Base-by-base conservation (phyloP, 2,797 vertebrate genomes). In the Todus mexicanus region DNA sequence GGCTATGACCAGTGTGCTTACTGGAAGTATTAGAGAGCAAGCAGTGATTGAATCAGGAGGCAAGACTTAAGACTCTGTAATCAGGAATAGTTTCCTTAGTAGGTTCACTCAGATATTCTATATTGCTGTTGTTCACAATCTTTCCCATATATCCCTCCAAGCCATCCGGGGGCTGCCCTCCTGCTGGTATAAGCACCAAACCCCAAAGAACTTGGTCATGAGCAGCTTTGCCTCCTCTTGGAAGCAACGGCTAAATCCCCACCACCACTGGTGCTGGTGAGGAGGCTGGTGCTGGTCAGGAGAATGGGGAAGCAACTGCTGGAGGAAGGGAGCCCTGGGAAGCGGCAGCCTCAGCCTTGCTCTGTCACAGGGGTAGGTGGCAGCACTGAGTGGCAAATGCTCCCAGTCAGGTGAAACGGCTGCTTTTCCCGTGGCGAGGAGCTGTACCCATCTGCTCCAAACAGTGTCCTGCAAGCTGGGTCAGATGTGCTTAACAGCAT, bases 211-310 rank as follows among this genome's bases (percentile, higher is more conserved):
- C 9, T 20, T 53, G 25, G 15, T 68, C 22, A 7, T 53, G 15
- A 33, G 60, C 53, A 82, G 60, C 71, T 72, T 61, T 75, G n/a
- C 29, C 42, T 80, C 47, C 35, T 40, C 20, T 33, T 31, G 25
- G 57, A 42, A 54, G 12, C 15, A 35, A 17, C 37, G 54, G 35
- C 47, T 45, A 19, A 26, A 47, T 9, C 20, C 21, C 23, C 15
- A 23, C 50, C 51, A n/a, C 63, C 53, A 0, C 66, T 20, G 11
- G 0, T 17, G 13, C 3, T 16, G 23, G 2, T 17, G 19, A 54
- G 54, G 5, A 35, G 29, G 31, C 25, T 51, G 17, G 16, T 54
- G 66, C 40, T 47, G 17, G 17, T 60, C 17, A 4, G 72, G 47
- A 66, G 47, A 23, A 23, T 1, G 13, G 1, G 59, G 17, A 2